Base-by-base conservation (phyloP, 1,140 invertebrate species). In the Rhyzopertha dominica region DNA sequence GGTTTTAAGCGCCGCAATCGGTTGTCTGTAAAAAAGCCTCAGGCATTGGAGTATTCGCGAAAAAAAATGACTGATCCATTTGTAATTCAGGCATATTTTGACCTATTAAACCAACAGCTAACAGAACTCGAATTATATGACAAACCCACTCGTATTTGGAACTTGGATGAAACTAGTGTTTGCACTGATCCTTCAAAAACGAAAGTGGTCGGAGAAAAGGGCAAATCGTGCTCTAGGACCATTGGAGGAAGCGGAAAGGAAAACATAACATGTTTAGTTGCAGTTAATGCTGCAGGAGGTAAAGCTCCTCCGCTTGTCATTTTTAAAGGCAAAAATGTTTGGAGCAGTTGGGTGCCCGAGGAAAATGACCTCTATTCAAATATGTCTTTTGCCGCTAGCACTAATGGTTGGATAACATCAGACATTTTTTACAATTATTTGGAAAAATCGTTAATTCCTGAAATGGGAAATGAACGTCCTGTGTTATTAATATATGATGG, bases 61-160 rank as follows among this genome's bases (percentile, higher is more conserved):
- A 30, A 61, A n/a, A n/a, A n/a, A n/a, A 26, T 43, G 0, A 38
- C 31, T 24, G 43, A 63, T 43, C 61, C 55, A 10, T 62, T 61
- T 29, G 49, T 54, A 23, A 58, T 65, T 12, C 34, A 63, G 42
- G 31, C 52, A 16, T 63, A 62, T 51, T 65, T 55, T 50, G 32
- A 51, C 22, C 40, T 58, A 4, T 35, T 61, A 13, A 30, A 53
- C 40, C 46, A 51, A 16, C 53, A 46, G 7, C 25, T 28, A 49
- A 28, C 38, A 10, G 45, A 51, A 8, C 35, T 38, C 13, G 20
- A 40, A 17, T 26, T 39, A 14, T 17, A 25, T 17, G 35, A 47
- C 29, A 41, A 39, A 23, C 50, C 46, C 2, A 12, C 42, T n/a
- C 26, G 23, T 19, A 50, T 54, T 18, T 56, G 32, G 20, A 56